phyloP scores from a whole-genome alignment of 2,113 vertebrate species.

The Oreochromis niloticus region DNA sequence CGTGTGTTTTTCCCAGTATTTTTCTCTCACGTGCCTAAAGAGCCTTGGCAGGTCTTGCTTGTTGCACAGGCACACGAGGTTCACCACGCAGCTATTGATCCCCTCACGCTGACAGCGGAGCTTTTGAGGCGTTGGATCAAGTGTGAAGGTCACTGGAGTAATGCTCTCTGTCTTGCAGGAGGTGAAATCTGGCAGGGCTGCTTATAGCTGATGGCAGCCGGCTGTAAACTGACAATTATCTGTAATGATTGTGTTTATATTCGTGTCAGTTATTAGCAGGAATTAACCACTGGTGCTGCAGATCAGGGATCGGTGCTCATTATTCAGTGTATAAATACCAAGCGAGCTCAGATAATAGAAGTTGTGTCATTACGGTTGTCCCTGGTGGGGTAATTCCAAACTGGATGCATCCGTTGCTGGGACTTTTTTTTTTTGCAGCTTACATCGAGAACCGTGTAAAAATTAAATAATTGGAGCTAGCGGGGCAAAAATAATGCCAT shows the following conservation, averaged over 20 bases:
- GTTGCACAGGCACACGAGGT: not conserved
- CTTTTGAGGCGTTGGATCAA: slow-evolving; percentile 12
- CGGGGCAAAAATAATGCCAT: not conserved
- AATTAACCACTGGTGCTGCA: slow-evolving; percentile 9
- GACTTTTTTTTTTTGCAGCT: not conserved
- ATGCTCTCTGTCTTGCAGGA: not conserved
- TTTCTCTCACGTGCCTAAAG: not conserved
- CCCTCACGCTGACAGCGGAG: slow-evolving; percentile 19
- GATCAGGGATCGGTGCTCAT: slow-evolving; percentile 25
- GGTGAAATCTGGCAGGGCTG: not conserved
- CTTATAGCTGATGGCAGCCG: slow-evolving; percentile 4
- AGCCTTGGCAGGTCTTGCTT: not conserved
- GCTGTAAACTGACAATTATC: slow-evolving; percentile 37
- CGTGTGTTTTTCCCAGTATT: not conserved
- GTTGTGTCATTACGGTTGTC: not conserved
- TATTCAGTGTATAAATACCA: slow-evolving; percentile 5
- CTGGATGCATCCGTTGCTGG: not conserved
- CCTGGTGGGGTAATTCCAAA: not conserved
- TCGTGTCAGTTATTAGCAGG: slow-evolving; percentile 17
- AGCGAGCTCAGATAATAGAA: slow-evolving; percentile 8
- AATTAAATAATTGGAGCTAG: not conserved
- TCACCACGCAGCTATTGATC: slow-evolving; percentile 41
- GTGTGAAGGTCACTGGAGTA: slow-evolving; percentile 53
- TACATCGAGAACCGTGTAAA: not conserved
- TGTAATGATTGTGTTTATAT: slow-evolving; percentile 31